Evolutionary conservation across 2,888 invertebrate species (phyloP), one percentile per base, ranked within the genome.

Genomic region (Hipparchia semele): DNA sequence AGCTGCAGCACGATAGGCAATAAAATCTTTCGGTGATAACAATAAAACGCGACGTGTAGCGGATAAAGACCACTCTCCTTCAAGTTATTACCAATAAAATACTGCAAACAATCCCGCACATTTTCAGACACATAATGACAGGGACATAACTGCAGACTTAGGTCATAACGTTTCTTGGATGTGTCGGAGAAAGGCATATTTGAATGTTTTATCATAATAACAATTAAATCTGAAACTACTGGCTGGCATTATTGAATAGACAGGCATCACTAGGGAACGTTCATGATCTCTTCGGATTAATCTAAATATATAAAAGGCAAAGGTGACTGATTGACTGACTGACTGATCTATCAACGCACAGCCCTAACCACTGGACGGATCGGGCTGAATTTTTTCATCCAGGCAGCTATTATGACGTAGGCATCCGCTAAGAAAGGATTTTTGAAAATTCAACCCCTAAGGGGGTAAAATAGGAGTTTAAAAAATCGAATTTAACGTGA

Each of bases 1-100:
- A 71, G 74, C 76, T 75, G 76, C 76, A 70, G 58, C 74, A 74
- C 68, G 76, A 79, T 78, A 76, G 77, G 74, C 77, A 79, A 74
- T 80, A 80, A 80, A 80, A 78, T 75, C 79, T 75, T 77, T 76
- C 77, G 76, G 79, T 78, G 80, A 78, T 79, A 80, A 78, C 78
- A 79, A 78, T 80, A 80, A 80, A 80, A 70, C 76, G 73, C 73
- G 71, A 75, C 76, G 75, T 77, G 73, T 76, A 74, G 61, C 72
- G 71, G 72, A 77, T 77, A 79, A 79, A 79, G 76, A 74, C 74
- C 77, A 71, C 75, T 77, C 73, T 70, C 61, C 74, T 71, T 60
- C 77, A 75, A 76, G 78, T 79, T 80, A 79, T 79, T 76, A 72
- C 75, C 77, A 73, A 80, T 79, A 79, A 79, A 78, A 68, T 76